A percentile compares a stretch with the other conserved stretches of the same genome.
Evolutionary conservation across 2,888 invertebrate genomes (phyloP).

Genomic region (Leuctra nigra): DNA sequence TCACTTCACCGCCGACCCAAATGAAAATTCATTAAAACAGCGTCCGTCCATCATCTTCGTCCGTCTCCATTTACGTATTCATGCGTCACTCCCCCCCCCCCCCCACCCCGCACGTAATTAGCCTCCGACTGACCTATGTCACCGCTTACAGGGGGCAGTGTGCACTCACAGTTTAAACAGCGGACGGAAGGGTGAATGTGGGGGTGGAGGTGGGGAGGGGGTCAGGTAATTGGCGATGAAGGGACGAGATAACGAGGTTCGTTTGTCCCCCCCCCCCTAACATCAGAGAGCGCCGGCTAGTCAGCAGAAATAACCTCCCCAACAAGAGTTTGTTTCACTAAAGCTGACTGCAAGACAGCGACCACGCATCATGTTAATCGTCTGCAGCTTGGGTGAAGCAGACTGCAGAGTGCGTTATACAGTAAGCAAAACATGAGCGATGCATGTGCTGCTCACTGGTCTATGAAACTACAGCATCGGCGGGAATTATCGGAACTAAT

Average conservation of each 20-base stretch:
- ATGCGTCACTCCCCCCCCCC: background rate
- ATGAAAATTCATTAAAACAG: no score
- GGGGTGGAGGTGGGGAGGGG: background rate
- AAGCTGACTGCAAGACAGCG: no score
- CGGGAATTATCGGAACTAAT: no score
- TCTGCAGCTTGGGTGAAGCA: no score
- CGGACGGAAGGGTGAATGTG: background rate
- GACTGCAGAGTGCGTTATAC: no score
- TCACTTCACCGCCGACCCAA: no score
- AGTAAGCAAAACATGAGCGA: no score
- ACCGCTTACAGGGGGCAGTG: background rate
- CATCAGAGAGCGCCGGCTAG: background rate
- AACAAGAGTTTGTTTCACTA: no score
- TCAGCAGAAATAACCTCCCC: slow-evolving; percentile 8
- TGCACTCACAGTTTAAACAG: background rate
- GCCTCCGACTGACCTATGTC: slow-evolving; percentile 17
- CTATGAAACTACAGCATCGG: no score
- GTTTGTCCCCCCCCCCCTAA: slow-evolving; percentile 8
- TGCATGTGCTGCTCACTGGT: no score
- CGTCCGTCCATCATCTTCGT: no score
- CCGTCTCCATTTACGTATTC: slow-evolving; percentile 5
- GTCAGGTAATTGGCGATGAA: slow-evolving; percentile 13
- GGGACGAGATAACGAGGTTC: slow-evolving; percentile 12
- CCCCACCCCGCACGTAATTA: slow-evolving; percentile 7
- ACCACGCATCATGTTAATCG: no score